A percentile compares a stretch with the other conserved stretches of the same genome.
Evolutionary conservation across 1,140 invertebrate genomes (phyloP).

Genomic region (Orussus abietinus): DNA sequence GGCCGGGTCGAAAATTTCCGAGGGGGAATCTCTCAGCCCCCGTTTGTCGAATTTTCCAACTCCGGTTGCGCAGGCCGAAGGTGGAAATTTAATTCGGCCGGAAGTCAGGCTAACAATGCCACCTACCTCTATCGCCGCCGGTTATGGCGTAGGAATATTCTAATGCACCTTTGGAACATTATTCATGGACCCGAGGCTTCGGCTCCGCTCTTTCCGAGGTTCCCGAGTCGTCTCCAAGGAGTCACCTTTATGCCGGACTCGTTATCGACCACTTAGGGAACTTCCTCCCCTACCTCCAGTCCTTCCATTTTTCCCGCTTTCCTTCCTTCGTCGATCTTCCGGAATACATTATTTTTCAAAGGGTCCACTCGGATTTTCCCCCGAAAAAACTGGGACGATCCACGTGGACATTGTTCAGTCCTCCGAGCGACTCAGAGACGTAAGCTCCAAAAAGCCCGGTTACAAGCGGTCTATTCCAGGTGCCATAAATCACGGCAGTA

Average conservation of each 20-base stretch:
- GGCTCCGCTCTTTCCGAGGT: slow-evolving; percentile 5
- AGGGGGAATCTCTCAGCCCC: too few relatives aligned
- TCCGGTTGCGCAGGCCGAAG: too few relatives aligned
- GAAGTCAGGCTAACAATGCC: background rate
- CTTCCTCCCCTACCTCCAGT: slow-evolving; percentile 11
- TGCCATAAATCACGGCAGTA: slow-evolving; percentile 24
- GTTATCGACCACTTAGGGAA: slow-evolving; percentile 7
- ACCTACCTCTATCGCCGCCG: slow-evolving; percentile 3
- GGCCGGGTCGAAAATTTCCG: background rate
- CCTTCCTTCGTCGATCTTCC: background rate
- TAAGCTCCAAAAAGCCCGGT: background rate
- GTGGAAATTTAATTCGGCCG: slow-evolving; percentile 2
- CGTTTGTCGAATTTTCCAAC: too few relatives aligned
- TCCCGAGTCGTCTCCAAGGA: background rate
- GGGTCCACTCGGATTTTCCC: too few relatives aligned
- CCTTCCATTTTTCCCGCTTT: slow-evolving; percentile 13
- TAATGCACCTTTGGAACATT: slow-evolving; percentile 30
- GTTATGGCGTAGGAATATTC: slow-evolving; percentile 33
- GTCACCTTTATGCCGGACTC: slow-evolving; percentile 4
- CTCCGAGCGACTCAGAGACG: background rate
- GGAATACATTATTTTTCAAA: too few relatives aligned
- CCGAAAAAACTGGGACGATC: too few relatives aligned
- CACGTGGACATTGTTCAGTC: slow-evolving; percentile 8
- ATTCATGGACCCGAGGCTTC: slow-evolving; percentile 31
- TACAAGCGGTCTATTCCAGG: slow-evolving; percentile 1